A percentile compares a stretch with the other conserved stretches of the same genome.
Conservation (phyloP, 2,797 vertebrate genomes). For the Mus spretus region DNA sequence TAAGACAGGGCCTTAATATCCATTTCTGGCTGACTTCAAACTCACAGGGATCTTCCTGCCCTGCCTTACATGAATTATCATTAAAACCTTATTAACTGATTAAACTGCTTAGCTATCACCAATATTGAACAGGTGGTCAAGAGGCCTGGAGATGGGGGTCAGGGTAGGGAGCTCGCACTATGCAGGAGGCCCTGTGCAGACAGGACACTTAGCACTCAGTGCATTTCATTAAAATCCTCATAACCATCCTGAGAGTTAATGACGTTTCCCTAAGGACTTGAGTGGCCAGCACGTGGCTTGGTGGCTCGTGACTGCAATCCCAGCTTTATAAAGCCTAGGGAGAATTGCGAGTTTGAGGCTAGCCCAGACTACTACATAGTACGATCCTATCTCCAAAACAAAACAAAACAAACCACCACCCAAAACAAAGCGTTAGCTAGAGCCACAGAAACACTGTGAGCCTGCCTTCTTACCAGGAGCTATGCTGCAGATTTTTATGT, state of each 20-base stretch:
- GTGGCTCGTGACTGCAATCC: not conserved
- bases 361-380: not conserved
- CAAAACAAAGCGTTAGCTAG: not conserved
- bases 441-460: not conserved
- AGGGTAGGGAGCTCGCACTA: not conserved
- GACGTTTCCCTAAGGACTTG: slow-evolving; percentile 14
- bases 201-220: not conserved
- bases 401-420: not conserved
- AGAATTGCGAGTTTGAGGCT: not conserved
- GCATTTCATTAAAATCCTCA: slow-evolving; percentile 54
- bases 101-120: not conserved
- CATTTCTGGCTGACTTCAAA: not conserved
- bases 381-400: not conserved
- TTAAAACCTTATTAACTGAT: not conserved
- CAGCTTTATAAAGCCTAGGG: not conserved
- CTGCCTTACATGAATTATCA: not conserved
- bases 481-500: not conserved
- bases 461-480: not conserved
- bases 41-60: not conserved
- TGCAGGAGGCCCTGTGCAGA: not conserved
- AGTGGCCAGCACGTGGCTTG: not conserved
- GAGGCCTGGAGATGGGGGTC: not conserved
- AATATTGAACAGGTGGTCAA: slow-evolving; percentile 54
- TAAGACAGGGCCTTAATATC: not conserved
- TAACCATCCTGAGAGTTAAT: not conserved